Base-by-base conservation (phyloP, 2,888 invertebrate genomes). In the Rhagium mordax region DNA sequence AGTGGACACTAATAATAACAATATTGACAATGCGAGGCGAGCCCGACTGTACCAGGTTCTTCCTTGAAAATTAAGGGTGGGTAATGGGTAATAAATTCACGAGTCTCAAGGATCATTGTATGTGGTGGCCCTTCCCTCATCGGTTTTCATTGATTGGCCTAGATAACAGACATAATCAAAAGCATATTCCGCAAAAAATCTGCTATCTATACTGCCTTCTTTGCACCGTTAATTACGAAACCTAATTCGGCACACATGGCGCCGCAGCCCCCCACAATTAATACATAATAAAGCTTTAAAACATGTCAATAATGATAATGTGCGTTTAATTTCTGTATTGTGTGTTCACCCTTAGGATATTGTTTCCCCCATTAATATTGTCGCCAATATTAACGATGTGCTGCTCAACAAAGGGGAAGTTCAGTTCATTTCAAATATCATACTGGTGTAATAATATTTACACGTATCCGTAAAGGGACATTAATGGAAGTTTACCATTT, bases 301-400 rank as follows among this genome's bases (percentile, higher is more conserved):
- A 10, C 59, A 72, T 41, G 71, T 72, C 72, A 73, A 72, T 74
- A 72, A 66, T 65, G 71, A 73, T 77, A 71, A 55, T 70, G 70
- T 69, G 71, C 74, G 69, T 75, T 74, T 75, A 74, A 78, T 75
- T 69, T 70, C 72, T 53, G 61, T 72, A 74, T 72, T 77, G 74
- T 71, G 61, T 60, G 59, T 72, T 72, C 71, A 66, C 77, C 77
- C 72, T 72, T 72, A 72, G 71, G 70, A 60, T 65, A 70, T 66
- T 74, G 73, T 71, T 73, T 70, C 72, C 75, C 71, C 70, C 51
- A 68, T 74, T 71, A 73, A 66, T 70, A 74, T 70, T 67, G 67
- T 67, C 74, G 76, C 64, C 70, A 53, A 61, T 60, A 57, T 74
- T 59, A 76, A 71, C 71, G 71, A 73, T 67, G 74, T 70, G 70